phyloP scores from a whole-genome alignment of 2,888 invertebrate genomes.

The Liodrosophila aerea region DNA sequence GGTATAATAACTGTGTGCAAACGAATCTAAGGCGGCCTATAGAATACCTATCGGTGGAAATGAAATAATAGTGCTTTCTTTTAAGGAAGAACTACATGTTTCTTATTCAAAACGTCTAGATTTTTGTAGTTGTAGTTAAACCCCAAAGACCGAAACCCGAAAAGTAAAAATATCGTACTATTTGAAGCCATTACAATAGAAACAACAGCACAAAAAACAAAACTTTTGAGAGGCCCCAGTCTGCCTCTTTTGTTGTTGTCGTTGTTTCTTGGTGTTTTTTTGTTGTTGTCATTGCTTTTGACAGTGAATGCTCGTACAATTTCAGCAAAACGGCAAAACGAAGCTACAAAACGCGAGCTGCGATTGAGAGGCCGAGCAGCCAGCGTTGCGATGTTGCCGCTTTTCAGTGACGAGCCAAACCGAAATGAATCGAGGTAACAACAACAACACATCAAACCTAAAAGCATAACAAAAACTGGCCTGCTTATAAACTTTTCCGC shows the following conservation, averaged over 20 bases:
- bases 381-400: constrained; percentile 52
- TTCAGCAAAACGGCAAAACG: constrained; percentile 53
- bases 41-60: too few species aligned
- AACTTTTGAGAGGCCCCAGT: not conserved
- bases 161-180: too few species aligned
- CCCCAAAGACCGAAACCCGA: too few species aligned
- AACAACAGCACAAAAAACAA: constrained; percentile 19
- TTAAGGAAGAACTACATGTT: too few species aligned
- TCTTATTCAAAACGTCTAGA: too few species aligned
- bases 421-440: too few species aligned
- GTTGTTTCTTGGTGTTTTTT: constrained; percentile 40
- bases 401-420: constrained; percentile 45
- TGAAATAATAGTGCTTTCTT: too few species aligned
- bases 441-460: constrained; percentile 32
- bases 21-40: too few species aligned
- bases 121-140: too few species aligned
- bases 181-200: too few species aligned
- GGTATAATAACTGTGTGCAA: too few species aligned
- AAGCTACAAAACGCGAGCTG: constrained; percentile 29
- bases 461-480: constrained; percentile 36
- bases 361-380: constrained; percentile 31
- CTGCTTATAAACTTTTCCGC: constrained; percentile 71
- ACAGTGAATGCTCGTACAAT: too few species aligned
- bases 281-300: constrained; percentile 33
- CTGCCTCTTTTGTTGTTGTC: constrained; percentile 34